Percentiles rank a stretch among this genome's conserved stretches.
phyloP scores from a whole-genome alignment of 2,113 vertebrate species.

The Picathartes gymnocephalus region DNA sequence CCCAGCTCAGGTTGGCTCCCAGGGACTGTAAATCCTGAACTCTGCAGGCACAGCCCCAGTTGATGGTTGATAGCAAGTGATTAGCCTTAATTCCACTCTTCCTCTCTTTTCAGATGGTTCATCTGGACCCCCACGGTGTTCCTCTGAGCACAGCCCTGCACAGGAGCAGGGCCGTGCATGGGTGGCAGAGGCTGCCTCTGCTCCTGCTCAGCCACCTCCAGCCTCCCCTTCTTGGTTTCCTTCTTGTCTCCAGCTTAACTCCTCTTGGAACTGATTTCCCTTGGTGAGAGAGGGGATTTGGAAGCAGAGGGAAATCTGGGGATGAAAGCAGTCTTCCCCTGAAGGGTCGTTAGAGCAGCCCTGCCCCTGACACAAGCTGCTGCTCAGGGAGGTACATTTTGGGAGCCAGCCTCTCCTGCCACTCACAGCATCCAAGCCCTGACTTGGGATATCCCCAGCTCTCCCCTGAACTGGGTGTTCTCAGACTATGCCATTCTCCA shows the following conservation, averaged over 20 bases:
- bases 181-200: background rate
- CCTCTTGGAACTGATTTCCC: background rate
- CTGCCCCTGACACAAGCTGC: background rate
- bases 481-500: background rate
- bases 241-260: background rate
- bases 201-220: background rate
- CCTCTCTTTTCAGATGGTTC: background rate
- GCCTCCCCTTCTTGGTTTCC: background rate
- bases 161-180: background rate
- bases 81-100: constrained; percentile 24
- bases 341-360: background rate
- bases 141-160: background rate
- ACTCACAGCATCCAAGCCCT: background rate
- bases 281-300: background rate
- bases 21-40: background rate
- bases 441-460: background rate
- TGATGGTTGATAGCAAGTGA: background rate
- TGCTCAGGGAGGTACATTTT: background rate
- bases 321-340: background rate
- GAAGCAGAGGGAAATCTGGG: background rate
- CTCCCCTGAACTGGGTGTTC: fast-evolving
- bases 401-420: background rate
- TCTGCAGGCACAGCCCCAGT: background rate
- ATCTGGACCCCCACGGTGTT: background rate
- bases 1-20: background rate